phyloP scores from a whole-genome alignment of 2,888 invertebrate species.

The Xylota segnis region DNA sequence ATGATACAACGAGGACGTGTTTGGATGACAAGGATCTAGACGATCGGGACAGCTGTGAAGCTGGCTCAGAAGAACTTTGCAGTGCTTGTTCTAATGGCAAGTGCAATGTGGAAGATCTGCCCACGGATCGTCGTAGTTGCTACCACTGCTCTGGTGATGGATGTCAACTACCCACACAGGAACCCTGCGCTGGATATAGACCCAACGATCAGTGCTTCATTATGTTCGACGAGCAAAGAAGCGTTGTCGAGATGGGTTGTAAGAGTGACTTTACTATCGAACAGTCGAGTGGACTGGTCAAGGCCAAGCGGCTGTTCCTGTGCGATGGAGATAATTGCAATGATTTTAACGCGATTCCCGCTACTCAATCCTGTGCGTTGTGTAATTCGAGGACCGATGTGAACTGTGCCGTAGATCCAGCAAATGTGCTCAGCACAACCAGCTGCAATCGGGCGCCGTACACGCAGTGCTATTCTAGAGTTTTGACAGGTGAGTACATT shows the following conservation, averaged over 20 bases:
- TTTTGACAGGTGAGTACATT: slow-evolving; percentile 73
- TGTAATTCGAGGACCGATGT: slow-evolving; percentile 81
- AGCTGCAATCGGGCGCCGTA: slow-evolving; percentile 78
- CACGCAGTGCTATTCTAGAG: slow-evolving; percentile 81
- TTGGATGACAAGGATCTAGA: slow-evolving; percentile 81
- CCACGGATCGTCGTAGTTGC: slow-evolving; percentile 79
- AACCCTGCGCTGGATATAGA: slow-evolving; percentile 79
- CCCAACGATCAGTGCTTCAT: slow-evolving; percentile 80
- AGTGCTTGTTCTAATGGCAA: slow-evolving; percentile 77
- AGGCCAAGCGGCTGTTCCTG: slow-evolving; percentile 78
- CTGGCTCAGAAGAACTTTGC: slow-evolving; percentile 78
- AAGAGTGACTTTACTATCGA: slow-evolving; percentile 80
- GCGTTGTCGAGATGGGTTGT: slow-evolving; percentile 79
- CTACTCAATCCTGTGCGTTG: slow-evolving; percentile 78
- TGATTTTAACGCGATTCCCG: slow-evolving; percentile 76
- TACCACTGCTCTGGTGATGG: slow-evolving; percentile 79
- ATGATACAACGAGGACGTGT: slow-evolving; percentile 80
- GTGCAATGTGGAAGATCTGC: slow-evolving; percentile 79
- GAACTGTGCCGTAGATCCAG: slow-evolving; percentile 79
- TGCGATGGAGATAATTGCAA: slow-evolving; percentile 81
- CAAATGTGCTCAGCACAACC: slow-evolving; percentile 72
- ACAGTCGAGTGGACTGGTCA: slow-evolving; percentile 78
- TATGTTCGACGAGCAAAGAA: slow-evolving; percentile 79
- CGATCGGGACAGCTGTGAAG: slow-evolving; percentile 79
- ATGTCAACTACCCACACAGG: slow-evolving; percentile 78